phyloP scores from a whole-genome alignment of 2,797 vertebrate species.

The Anableps anableps region DNA sequence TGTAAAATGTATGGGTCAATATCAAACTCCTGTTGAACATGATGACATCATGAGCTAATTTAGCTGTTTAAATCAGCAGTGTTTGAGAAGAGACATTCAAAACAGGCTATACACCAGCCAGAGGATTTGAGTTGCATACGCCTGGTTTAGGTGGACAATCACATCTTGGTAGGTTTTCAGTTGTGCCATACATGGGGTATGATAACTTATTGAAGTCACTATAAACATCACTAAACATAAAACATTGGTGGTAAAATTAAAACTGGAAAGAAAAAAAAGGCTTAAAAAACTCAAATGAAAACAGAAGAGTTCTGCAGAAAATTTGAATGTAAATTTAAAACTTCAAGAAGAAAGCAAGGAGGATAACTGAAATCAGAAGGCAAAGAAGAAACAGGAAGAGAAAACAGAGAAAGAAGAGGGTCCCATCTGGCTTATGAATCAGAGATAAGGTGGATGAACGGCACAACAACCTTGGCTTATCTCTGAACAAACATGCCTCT shows the following conservation, averaged over 20 bases:
- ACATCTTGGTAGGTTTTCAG: too few species aligned
- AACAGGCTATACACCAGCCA: not conserved
- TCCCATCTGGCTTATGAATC: constrained; percentile 74
- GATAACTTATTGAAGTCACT: not conserved
- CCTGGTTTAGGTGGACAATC: too few species aligned
- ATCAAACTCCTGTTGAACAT: not conserved
- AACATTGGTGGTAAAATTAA: not conserved
- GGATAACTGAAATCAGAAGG: constrained; percentile 31
- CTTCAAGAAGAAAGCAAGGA: constrained; percentile 13
- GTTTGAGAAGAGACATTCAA: not conserved
- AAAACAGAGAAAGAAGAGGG: constrained; percentile 50
- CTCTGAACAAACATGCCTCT: constrained; percentile 71
- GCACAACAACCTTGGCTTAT: constrained; percentile 70
- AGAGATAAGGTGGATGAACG: constrained; percentile 65
- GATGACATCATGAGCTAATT: not conserved
- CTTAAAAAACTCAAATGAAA: not conserved
- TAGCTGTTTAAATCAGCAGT: not conserved
- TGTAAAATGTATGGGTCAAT: not conserved
- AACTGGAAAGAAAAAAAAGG: not conserved
- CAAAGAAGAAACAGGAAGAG: constrained; percentile 48
- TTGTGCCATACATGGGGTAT: not conserved
- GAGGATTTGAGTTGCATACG: too few species aligned
- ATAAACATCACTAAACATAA: not conserved
- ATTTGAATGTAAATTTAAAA: constrained; percentile 22
- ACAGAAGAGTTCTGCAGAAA: constrained; percentile 4